These are phyloP conservation scores for Caenorhabditis plicata DNA, from an alignment of 2,888 invertebrate species.

Conservation along the genomic window DNA sequence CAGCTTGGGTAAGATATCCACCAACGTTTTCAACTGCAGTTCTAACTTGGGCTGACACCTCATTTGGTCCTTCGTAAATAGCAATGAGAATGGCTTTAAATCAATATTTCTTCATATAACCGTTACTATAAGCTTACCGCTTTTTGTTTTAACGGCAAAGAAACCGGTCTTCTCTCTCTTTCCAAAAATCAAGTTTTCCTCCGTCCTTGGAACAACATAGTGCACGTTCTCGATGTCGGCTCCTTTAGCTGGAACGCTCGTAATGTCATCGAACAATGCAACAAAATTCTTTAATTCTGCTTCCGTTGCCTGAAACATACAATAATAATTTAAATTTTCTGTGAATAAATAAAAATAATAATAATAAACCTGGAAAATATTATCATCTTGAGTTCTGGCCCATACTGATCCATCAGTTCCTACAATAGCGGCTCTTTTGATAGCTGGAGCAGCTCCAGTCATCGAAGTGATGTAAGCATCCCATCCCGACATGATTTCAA, in stretches of 20 bases:
- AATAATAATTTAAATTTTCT: background rate
- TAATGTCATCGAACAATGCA: slow-evolving; percentile 47
- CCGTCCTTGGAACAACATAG: slow-evolving; percentile 63
- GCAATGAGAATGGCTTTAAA: slow-evolving; percentile 58
- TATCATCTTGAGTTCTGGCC: slow-evolving; percentile 53
- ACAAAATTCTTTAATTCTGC: slow-evolving; percentile 55
- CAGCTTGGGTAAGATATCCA: slow-evolving; percentile 44
- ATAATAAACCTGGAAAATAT: slow-evolving; percentile 46
- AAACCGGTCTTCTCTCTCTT: slow-evolving; percentile 61
- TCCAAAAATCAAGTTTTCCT: slow-evolving; percentile 63
- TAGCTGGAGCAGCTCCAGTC: slow-evolving; percentile 39
- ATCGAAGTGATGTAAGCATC: slow-evolving; percentile 57
- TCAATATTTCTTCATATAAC: too few species aligned
- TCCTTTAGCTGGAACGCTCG: slow-evolving; percentile 42
- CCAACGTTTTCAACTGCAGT: slow-evolving; percentile 59
- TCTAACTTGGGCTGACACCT: slow-evolving; percentile 53
- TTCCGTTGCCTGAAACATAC: slow-evolving; percentile 58
- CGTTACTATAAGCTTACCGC: slow-evolving; percentile 23
- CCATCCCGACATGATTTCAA: slow-evolving; percentile 61
- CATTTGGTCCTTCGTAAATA: slow-evolving; percentile 58
- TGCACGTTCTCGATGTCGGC: slow-evolving; percentile 58
- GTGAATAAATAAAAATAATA: background rate
- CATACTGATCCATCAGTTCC: slow-evolving; percentile 58
- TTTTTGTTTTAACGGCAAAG: slow-evolving; percentile 60
- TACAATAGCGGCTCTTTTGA: slow-evolving; percentile 61